Evolutionary conservation across 2,797 vertebrate genomes (phyloP), one percentile per base, ranked within the genome.

Genomic region (Clarias pachynema): DNA sequence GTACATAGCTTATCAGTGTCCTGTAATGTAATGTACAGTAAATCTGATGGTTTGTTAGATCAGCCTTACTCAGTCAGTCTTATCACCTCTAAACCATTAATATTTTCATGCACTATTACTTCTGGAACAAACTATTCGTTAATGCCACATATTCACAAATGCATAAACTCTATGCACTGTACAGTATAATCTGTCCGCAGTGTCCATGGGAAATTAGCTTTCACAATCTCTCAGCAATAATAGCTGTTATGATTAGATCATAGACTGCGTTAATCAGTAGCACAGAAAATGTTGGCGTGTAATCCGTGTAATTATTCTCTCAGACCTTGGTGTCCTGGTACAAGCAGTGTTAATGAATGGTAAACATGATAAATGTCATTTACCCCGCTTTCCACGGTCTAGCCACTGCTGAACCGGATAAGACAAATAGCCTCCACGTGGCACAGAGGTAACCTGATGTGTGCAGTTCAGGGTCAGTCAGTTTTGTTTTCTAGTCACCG

Each of bases 281-380:
- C 34, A 62, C 34, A 73, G 66, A 79, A 22, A 79, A 73, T 29
- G 15, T 26, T 74, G 81, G 80, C 26, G n/a, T 49, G 62, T 83
- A 83, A 87, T 56, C 87, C 87, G 91, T 89, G 66, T 86, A 56
- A 62, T 90, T 88, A 89, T 92, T 88, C 88, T 72, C 16, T 24
- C 75, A 89, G 93, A 89, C 95, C 95, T 95, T 93, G 94, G 94
- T 92, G 91, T 91, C 93, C 89, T 91, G 95, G 94, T 95, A 95
- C 96, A 89, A 92, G 85, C 91, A 31, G 92, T 94, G 94, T 91
- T 95, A 96, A 96, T 94, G 95, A 93, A 94, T 91, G 93, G 89
- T 93, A 92, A 95, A 92, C 86, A 82, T 3, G 94, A 96, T 95
- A 95, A 95, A 92, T 89, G 90, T 90, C 92, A 88, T 90, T 89